Conservation (phyloP, 2,888 invertebrate species). For the Ormyrus nitidulus region DNA sequence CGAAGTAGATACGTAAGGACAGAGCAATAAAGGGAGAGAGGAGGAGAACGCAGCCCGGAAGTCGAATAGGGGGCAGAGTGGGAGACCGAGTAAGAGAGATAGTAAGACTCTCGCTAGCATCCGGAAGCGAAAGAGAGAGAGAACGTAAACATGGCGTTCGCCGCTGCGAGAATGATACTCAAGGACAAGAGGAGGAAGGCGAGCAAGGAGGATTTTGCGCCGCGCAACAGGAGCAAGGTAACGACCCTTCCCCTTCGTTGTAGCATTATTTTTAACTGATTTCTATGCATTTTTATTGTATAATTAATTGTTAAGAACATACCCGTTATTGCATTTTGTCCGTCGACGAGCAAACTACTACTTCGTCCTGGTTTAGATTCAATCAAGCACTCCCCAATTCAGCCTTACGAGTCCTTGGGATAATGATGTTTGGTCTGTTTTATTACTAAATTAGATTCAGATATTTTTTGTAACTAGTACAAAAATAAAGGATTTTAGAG, state of each 20-base stretch:
- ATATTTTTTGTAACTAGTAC: no score
- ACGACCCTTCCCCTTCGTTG: neutral
- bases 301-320: neutral
- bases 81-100: neutral
- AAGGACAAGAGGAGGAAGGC: conserved; percentile 89
- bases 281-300: neutral
- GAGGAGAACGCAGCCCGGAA: neutral
- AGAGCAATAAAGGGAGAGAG: neutral
- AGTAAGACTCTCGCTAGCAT: conserved; percentile 1
- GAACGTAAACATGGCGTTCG: conserved; percentile 84
- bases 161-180: conserved; percentile 89
- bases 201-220: conserved; percentile 88
- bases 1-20: neutral
- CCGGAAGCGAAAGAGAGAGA: conserved; percentile 4
- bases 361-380: no score
- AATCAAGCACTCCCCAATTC: no score
- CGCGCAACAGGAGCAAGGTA: conserved; percentile 89
- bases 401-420: no score
- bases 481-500: no score
- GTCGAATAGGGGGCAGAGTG: neutral
- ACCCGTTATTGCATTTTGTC: conserved; percentile 2
- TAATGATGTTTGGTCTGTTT: no score
- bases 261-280: neutral
- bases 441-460: no score
- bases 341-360: no score